Conservation (phyloP, 2,797 vertebrate genomes). For the Hipposideros larvatus region DNA sequence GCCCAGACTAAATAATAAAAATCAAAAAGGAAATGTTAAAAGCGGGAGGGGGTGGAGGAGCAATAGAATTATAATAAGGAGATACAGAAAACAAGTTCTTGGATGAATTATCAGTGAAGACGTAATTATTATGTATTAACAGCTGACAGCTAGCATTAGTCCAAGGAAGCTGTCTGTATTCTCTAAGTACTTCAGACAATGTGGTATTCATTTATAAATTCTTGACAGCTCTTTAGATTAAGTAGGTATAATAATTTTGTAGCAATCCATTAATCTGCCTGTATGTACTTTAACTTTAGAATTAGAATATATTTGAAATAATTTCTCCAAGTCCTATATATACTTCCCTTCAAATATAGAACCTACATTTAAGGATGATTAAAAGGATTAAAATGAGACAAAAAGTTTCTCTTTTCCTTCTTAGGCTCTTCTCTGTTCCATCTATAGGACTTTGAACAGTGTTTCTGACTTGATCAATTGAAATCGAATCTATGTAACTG, state of each 20-base stretch:
- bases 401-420: neutral
- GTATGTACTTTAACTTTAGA: slow-evolving; percentile 65
- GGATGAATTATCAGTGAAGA: slow-evolving; percentile 66
- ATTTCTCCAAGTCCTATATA: slow-evolving; percentile 58
- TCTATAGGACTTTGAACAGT: neutral
- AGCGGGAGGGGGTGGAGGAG: neutral
- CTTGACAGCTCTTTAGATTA: slow-evolving; percentile 68
- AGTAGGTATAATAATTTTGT: slow-evolving; percentile 35
- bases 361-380: slow-evolving; percentile 53
- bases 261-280: slow-evolving; percentile 74
- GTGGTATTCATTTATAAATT: slow-evolving; percentile 67
- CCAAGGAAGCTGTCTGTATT: slow-evolving; percentile 65
- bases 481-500: slow-evolving; percentile 38
- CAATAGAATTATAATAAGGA: slow-evolving; percentile 50
- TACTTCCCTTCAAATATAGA: slow-evolving; percentile 68
- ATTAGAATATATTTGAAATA: slow-evolving; percentile 65
- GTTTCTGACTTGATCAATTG: slow-evolving; percentile 38
- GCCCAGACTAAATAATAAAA: slow-evolving; percentile 33
- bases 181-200: slow-evolving; percentile 60
- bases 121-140: slow-evolving; percentile 67
- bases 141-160: slow-evolving; percentile 63
- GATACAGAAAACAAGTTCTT: slow-evolving; percentile 70
- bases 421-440: neutral
- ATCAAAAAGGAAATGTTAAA: slow-evolving; percentile 44
- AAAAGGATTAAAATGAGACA: slow-evolving; percentile 57